Conservation (phyloP, 2,113 vertebrate genomes). For the Perccottus glenii region DNA sequence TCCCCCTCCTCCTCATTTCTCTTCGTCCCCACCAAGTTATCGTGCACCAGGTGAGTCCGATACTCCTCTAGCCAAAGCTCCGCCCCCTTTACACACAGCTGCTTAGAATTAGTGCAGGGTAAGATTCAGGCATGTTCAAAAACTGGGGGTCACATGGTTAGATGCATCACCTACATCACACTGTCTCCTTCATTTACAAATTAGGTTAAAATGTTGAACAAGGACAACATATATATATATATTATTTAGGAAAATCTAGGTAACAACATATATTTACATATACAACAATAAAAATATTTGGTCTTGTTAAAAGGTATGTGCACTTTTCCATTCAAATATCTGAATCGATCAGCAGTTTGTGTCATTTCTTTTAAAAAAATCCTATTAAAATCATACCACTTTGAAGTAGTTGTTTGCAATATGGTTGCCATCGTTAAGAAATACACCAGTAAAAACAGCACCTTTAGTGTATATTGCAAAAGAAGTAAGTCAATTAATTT, state of each 20-base stretch:
- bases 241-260: background rate
- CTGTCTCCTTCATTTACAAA: background rate
- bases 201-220: background rate
- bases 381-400: no score
- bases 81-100: constrained; percentile 40
- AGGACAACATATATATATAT: background rate
- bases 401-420: no score
- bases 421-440: no score
- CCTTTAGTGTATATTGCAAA: background rate
- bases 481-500: background rate
- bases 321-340: no score
- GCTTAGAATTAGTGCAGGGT: constrained; percentile 29
- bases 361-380: no score
- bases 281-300: no score
- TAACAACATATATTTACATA: background rate
- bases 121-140: constrained; percentile 16
- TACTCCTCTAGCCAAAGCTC: constrained; percentile 49
- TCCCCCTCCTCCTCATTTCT: constrained; percentile 90
- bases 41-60: constrained; percentile 93
- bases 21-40: constrained; percentile 92
- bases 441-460: no score
- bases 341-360: no score
- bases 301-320: no score
- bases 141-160: background rate
- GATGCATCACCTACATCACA: background rate